These are phyloP conservation scores for Achroia grisella DNA, from an alignment of 1,140 invertebrate species.

Conservation along the genomic window DNA sequence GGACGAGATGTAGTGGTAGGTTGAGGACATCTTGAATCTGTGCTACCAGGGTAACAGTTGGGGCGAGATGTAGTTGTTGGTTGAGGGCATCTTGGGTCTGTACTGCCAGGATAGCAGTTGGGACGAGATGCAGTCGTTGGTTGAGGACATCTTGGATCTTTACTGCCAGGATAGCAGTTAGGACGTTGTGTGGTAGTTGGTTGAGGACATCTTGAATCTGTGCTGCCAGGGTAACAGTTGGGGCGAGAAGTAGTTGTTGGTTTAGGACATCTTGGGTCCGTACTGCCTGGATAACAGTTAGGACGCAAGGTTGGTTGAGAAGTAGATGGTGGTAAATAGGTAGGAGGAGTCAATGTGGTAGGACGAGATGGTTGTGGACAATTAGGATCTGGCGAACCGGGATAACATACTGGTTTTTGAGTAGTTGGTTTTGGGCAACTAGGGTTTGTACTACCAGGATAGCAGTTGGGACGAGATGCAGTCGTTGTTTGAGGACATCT, in stretches of 20 bases:
- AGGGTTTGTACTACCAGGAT: constrained; percentile 48
- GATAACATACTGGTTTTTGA: constrained; percentile 35
- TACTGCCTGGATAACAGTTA: constrained; percentile 39
- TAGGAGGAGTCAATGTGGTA: constrained; percentile 17
- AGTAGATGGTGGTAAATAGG: constrained; percentile 22
- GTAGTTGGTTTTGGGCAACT: constrained; percentile 32
- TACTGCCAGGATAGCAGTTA: constrained; percentile 39
- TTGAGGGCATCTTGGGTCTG: constrained; percentile 34
- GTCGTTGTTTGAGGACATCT: constrained; percentile 18
- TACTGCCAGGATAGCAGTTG: constrained; percentile 53
- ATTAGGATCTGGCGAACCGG: constrained; percentile 62
- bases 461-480: constrained; percentile 10
- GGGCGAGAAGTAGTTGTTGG: constrained; percentile 25
- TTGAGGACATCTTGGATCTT: constrained; percentile 37
- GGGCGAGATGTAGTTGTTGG: constrained; percentile 18
- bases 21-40: constrained; percentile 31
- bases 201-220: constrained; percentile 60
- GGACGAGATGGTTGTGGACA: constrained; percentile 29
- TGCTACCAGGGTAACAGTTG: constrained; percentile 31
- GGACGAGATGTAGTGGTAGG: constrained; percentile 7
- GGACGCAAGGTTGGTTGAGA: too few relatives aligned
- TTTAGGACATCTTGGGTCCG: constrained; percentile 44
- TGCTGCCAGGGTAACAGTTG: constrained; percentile 60
- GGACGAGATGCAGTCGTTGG: constrained; percentile 7
- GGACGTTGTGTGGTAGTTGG: constrained; percentile 20